Conservation (phyloP, 2,113 vertebrate genomes). For the Morone saxatilis region DNA sequence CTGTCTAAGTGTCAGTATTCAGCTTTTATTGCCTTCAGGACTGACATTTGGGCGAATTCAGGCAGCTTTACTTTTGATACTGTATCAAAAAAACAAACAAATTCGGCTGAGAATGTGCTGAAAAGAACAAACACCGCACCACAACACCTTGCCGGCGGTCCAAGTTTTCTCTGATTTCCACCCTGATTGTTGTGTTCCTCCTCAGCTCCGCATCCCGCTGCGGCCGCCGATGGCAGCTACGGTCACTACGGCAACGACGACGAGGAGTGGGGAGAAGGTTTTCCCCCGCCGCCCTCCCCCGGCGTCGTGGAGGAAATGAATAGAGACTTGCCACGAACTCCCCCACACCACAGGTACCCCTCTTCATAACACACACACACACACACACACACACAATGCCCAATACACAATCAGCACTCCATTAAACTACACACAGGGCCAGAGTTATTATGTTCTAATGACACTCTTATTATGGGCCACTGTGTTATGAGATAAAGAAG, state of each 20-base stretch:
- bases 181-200: background rate
- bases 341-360: slow-evolving; percentile 56
- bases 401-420: slow-evolving; percentile 20
- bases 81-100: background rate
- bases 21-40: background rate
- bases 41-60: background rate
- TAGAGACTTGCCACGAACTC: slow-evolving; percentile 25
- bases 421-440: slow-evolving; percentile 33
- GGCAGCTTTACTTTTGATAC: slow-evolving; percentile 24
- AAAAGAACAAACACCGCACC: background rate
- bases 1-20: background rate
- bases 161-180: slow-evolving; percentile 13
- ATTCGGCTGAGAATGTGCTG: background rate
- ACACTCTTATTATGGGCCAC: slow-evolving; percentile 24
- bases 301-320: slow-evolving; percentile 64
- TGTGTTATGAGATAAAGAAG: slow-evolving; percentile 59
- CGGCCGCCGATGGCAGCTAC: slow-evolving; percentile 37
- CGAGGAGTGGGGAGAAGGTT: slow-evolving; percentile 41
- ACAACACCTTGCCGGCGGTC: background rate
- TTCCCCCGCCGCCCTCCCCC: slow-evolving; percentile 67
- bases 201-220: slow-evolving; percentile 32
- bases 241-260: slow-evolving; percentile 55
- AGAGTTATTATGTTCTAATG: slow-evolving; percentile 63
- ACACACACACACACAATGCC: too few species aligned
- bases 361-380: background rate